Percentiles rank a stretch among this genome's conserved stretches.
Conservation (phyloP, 2,888 invertebrate species). For the Ametastegia equiseti region DNA sequence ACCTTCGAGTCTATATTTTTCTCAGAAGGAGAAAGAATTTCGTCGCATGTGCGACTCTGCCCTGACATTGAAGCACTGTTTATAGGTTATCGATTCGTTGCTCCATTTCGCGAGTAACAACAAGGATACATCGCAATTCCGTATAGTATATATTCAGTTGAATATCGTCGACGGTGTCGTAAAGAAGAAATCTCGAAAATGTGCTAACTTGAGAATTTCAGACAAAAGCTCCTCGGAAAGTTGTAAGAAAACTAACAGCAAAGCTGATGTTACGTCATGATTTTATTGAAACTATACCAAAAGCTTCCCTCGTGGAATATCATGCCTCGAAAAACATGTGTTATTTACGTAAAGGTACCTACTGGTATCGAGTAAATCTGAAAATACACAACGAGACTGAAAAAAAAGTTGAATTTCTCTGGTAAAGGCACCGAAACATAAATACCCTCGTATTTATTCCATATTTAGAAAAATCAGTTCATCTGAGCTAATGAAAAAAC, state of each 20-base stretch:
- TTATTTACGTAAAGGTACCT: not conserved
- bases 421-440: not conserved
- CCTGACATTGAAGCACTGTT: conserved; percentile 20
- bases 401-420: not conserved
- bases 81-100: conserved; percentile 35
- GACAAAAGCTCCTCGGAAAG: not conserved
- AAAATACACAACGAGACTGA: not conserved
- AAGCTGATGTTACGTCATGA: not conserved
- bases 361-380: not conserved
- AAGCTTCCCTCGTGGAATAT: not conserved
- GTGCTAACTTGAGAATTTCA: not conserved
- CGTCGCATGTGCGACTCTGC: conserved; percentile 21
- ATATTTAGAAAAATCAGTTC: conserved; percentile 21
- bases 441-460: not conserved
- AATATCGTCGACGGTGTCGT: not conserved
- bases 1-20: conserved; percentile 21
- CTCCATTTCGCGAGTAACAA: not conserved
- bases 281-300: not conserved
- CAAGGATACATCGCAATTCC: not conserved
- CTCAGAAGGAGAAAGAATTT: conserved; percentile 21
- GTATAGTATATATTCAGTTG: not conserved
- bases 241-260: not conserved
- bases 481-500: conserved; percentile 3
- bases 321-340: not conserved
- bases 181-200: not conserved